These are phyloP conservation scores for Uropetala carovei DNA, from an alignment of 2,888 invertebrate genomes.

Conservation along the genomic window DNA sequence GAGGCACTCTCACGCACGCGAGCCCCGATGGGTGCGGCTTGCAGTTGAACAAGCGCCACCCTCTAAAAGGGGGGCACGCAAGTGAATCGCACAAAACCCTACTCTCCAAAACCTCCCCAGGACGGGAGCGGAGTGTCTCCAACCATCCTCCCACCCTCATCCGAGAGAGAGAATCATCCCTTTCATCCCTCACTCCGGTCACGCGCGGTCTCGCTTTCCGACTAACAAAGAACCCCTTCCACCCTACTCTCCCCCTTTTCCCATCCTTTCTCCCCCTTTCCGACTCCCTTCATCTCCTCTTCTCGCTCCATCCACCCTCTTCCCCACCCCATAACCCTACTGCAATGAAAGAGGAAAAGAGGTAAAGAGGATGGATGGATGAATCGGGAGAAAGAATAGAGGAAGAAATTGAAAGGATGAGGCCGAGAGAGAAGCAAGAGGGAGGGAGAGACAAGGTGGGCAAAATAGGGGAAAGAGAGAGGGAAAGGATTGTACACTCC, in stretches of 20 bases:
- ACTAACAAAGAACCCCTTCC: neutral
- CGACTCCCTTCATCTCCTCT: too few species aligned
- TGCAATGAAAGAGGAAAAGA: neutral
- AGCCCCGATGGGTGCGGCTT: neutral
- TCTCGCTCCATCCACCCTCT: too few species aligned
- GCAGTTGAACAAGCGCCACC: neutral
- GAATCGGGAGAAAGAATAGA: neutral
- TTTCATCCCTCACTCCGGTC: slow-evolving; percentile 34
- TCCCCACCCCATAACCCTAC: neutral
- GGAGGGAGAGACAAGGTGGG: neutral
- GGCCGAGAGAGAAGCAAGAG: neutral
- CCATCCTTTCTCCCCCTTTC: too few species aligned
- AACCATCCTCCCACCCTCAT: neutral
- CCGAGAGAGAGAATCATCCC: neutral
- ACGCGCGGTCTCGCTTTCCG: slow-evolving; percentile 38
- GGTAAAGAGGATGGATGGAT: slow-evolving; percentile 4
- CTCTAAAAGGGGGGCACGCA: neutral
- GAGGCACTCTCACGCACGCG: too few species aligned
- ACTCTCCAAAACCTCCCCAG: too few species aligned
- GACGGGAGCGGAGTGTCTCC: neutral
- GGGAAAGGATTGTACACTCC: slow-evolving; percentile 6
- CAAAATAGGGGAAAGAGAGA: neutral
- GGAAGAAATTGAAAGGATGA: slow-evolving; percentile 32
- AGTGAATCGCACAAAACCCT: neutral
- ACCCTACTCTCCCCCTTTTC: neutral